Evolutionary conservation across 2,113 vertebrate species (phyloP), one percentile per base, ranked within the genome.

Genomic region (Hippocampus comes): DNA sequence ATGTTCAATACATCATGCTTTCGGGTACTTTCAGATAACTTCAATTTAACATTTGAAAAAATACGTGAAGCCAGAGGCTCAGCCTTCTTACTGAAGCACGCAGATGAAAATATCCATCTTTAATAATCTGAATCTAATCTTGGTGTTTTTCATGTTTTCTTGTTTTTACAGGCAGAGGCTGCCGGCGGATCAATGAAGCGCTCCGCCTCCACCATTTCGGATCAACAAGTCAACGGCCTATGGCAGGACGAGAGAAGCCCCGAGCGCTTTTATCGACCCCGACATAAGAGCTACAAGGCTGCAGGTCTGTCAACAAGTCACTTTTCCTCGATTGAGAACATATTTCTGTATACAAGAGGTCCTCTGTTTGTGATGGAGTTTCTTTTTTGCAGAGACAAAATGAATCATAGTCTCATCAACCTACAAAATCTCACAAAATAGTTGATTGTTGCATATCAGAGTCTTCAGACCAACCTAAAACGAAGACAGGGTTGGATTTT

Each of bases 221-320:
- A 97, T 82, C 94, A 98, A 78, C 94, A 93, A 7, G 89, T 93
- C 17, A 96, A 95, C 55, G 94, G 95, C 53, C 93, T 95, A 2
- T 98, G 96, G 96, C 73, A 95, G 79, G 96, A 98, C 34, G 95
- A 98, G 71, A 94, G 94, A 87, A 95, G 96, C 0, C 94, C 96
- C 0, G 97, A 97, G 77, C 86, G 91, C 87, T 81, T 81, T 38
- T 96, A 97, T 86, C 94, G 96, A 86, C 95, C 95, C 2, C 94
- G 96, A 60, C 95, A 97, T 76, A 95, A 95, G 84, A 98, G 97
- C 83, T 99, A 98, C 89, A 97, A 97, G 82, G 95, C 95, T 73
- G 96, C 96, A 2, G 92, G 93, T 97, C 59, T 71, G 91, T 43
- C 9, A 18, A 57, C 41, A 42, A 27, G 2, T 15, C n/a, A 0